Percentiles rank a stretch among this genome's conserved stretches.
Conservation (phyloP, 2,888 invertebrate species). For the Hipparchia semele region DNA sequence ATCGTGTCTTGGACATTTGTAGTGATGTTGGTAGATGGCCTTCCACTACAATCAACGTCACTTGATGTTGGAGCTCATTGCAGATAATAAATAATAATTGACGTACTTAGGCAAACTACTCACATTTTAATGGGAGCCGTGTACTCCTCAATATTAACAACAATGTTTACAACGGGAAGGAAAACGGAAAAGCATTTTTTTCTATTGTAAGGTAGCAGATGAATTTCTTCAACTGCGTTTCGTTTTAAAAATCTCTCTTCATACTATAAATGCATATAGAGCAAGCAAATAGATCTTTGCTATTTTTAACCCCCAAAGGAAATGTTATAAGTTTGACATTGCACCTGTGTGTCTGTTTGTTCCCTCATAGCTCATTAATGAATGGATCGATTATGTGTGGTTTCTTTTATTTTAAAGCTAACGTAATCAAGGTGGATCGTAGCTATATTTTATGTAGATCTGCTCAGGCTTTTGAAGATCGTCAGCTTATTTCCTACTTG, state of each 20-base stretch:
- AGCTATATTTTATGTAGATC: too few relatives aligned
- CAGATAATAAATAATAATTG: slow-evolving; percentile 41
- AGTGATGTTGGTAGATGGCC: slow-evolving; percentile 34
- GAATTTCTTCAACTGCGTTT: slow-evolving; percentile 1
- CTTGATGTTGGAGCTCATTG: slow-evolving; percentile 41
- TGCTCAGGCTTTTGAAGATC: too few relatives aligned
- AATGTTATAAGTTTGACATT: too few relatives aligned
- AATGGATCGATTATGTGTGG: too few relatives aligned
- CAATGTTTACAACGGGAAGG: not conserved
- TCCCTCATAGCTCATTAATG: too few relatives aligned
- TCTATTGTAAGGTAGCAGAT: not conserved
- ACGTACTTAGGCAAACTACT: slow-evolving; percentile 30
- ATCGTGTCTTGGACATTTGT: slow-evolving; percentile 28
- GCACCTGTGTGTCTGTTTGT: too few relatives aligned
- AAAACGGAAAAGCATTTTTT: slow-evolving; percentile 15
- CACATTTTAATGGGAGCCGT: slow-evolving; percentile 28
- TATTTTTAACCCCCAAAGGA: not conserved
- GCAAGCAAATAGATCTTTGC: not conserved
- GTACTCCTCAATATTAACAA: slow-evolving; percentile 12
- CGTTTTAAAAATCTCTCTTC: not conserved
- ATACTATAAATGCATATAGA: not conserved
- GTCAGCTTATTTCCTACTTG: too few relatives aligned
- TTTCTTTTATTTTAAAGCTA: too few relatives aligned
- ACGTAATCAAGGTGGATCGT: too few relatives aligned
- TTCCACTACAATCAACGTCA: slow-evolving; percentile 46